Evolutionary conservation across 2,888 invertebrate genomes (phyloP).

Genomic region (Pyrgus malvae): DNA sequence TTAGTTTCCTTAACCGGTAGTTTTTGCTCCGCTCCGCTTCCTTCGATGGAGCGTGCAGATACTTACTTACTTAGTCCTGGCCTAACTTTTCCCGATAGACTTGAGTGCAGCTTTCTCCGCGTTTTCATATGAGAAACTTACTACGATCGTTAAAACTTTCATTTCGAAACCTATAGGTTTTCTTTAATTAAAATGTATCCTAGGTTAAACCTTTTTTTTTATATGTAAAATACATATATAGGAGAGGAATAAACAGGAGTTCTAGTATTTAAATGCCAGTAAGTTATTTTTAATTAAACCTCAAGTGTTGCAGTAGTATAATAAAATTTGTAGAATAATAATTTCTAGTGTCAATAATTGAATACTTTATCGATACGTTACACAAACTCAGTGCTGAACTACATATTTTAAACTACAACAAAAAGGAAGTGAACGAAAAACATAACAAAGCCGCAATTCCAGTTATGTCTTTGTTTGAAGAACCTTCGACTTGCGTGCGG

Average conservation of each 20-base stretch:
- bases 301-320: too few species aligned
- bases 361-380: background rate
- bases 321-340: too few species aligned
- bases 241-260: too few species aligned
- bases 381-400: background rate
- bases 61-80: constrained; percentile 19
- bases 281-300: too few species aligned
- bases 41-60: constrained; percentile 9
- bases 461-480: constrained; percentile 11
- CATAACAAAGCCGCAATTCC: constrained; percentile 1
- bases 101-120: constrained; percentile 10
- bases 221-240: too few species aligned
- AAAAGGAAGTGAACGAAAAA: background rate
- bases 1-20: constrained; percentile 51
- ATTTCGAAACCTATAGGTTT: constrained; percentile 10
- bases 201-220: constrained; percentile 7
- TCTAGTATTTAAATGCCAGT: too few species aligned
- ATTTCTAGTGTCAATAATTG: too few species aligned
- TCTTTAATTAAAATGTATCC: constrained; percentile 19
- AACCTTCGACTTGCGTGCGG: constrained; percentile 9
- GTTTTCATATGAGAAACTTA: constrained; percentile 17
- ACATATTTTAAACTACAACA: background rate
- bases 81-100: constrained; percentile 19
- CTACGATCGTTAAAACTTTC: constrained; percentile 22
- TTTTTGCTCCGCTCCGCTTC: constrained; percentile 38